These are phyloP conservation scores for Brachionus rotundiformis DNA, from an alignment of 1,140 invertebrate species.

Conservation along the genomic window DNA sequence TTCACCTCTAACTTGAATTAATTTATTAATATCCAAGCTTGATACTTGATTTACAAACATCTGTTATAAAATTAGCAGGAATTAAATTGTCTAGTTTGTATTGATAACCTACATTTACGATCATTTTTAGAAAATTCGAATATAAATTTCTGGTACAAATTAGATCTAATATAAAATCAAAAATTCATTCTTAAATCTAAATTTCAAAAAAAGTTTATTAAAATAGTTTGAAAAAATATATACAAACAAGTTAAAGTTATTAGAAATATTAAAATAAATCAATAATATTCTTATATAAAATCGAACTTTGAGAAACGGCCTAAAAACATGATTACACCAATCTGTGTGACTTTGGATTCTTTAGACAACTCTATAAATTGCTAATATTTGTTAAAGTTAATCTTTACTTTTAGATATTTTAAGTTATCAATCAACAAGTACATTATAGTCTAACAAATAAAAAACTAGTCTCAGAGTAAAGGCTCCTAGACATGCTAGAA, in stretches of 20 bases:
- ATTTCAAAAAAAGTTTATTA: too few relatives aligned
- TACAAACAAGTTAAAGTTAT: background rate
- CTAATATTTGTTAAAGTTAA: slow-evolving; percentile 19
- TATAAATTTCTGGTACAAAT: background rate
- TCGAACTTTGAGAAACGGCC: background rate
- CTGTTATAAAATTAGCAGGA: background rate
- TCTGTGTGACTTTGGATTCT: background rate
- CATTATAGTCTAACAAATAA: background rate
- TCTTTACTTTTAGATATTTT: background rate
- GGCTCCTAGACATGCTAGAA: background rate
- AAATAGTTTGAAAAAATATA: background rate
- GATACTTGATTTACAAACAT: background rate
- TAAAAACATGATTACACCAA: background rate
- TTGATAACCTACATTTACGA: too few relatives aligned
- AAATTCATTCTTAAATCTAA: too few relatives aligned
- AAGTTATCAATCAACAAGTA: slow-evolving; percentile 37
- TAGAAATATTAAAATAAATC: background rate
- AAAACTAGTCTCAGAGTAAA: background rate
- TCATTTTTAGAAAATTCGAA: too few relatives aligned
- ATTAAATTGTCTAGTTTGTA: background rate
- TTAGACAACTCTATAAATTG: slow-evolving; percentile 18
- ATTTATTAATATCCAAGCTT: background rate
- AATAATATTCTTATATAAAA: background rate
- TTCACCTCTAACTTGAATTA: background rate
- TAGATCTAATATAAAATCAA: too few relatives aligned